Evolutionary conservation across 2,113 vertebrate genomes (phyloP).

Genomic region (Ceyx cyanopectus): DNA sequence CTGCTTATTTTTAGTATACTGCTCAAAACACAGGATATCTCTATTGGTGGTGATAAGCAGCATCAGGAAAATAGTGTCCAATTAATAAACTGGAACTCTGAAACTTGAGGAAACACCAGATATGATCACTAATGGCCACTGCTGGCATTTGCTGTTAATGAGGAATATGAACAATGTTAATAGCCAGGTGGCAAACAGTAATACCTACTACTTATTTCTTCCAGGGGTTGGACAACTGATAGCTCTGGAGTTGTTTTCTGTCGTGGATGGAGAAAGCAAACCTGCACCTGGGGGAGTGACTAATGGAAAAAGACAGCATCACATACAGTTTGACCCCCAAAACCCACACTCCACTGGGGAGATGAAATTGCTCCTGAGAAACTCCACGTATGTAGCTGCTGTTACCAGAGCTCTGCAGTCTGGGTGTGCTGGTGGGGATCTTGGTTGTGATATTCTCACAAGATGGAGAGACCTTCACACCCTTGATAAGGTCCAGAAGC

Average conservation of each 20-base stretch:
- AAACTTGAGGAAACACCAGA: not conserved
- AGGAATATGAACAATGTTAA: not conserved
- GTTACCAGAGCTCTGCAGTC: not conserved
- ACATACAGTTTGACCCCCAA: constrained; percentile 82
- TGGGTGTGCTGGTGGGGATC: not conserved
- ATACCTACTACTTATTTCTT: not conserved
- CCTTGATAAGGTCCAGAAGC: not conserved
- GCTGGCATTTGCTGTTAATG: not conserved
- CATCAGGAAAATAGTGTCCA: not conserved
- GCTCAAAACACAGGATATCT: not conserved
- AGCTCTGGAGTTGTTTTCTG: constrained; percentile 82
- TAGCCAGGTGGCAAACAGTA: not conserved
- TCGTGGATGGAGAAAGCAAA: constrained; percentile 79
- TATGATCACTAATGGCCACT: not conserved
- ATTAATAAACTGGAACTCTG: not conserved
- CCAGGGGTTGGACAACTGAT: constrained; percentile 85
- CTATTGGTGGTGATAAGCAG: not conserved
- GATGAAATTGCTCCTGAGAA: constrained; percentile 85
- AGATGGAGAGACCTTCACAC: not conserved
- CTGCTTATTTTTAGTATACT: not conserved
- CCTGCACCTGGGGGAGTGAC: constrained; percentile 75
- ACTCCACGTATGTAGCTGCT: constrained; percentile 79
- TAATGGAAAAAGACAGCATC: constrained; percentile 84
- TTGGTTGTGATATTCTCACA: not conserved
- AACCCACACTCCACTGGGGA: constrained; percentile 76